Base-by-base conservation (phyloP, 2,113 vertebrate genomes). In the Lepus timidus region DNA sequence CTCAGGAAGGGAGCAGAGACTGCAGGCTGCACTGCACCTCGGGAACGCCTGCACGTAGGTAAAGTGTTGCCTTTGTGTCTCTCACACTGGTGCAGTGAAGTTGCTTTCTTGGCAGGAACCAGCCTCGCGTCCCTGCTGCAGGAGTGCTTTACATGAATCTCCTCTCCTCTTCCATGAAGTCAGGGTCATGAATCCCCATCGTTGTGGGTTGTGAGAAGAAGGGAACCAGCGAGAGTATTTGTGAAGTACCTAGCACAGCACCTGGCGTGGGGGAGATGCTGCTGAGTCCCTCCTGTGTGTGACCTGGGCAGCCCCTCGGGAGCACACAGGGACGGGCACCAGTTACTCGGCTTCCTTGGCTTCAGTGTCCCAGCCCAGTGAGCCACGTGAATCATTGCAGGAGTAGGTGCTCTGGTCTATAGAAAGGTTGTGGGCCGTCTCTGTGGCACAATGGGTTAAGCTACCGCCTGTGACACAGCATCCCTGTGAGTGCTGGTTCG, bases 331-430 rank as follows among this genome's bases (percentile, higher is more conserved):
- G 55, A 20, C 75, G 20, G 91, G 25, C 31, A 4, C 16, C 31
- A 3, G 79, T 19, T 22, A 16, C 3, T 85, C 36, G 31, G n/a
- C 83, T 31, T 62, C 25, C 65, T 36, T 0, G 1, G 81, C 55
- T 76, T 27, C 12, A 19, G 1, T 27, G 61, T 11, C 0, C 0
- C 62, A 22, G 14, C 29, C 3, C 62, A 71, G n/a, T 0, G 22
- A 75, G 71, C 44, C 33, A 4, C 0, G 0, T 64, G 71, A 19
- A n/a, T 90, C 67, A 52, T 51, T 25, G 9, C 68, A n/a, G 93
- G 85, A 49, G 29, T 3, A 2, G 27, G 51, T 39, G 73, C 55
- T 58, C 55, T 17, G 55, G 55, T 58, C 55, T 58, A 3, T 17
- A 58, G 55, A 58, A 13, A 58, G 55, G 55, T 19, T 44, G 44